A percentile compares a stretch with the other conserved stretches of the same genome.
Conservation (phyloP, 1,140 invertebrate genomes). For the Octopus sinensis region DNA sequence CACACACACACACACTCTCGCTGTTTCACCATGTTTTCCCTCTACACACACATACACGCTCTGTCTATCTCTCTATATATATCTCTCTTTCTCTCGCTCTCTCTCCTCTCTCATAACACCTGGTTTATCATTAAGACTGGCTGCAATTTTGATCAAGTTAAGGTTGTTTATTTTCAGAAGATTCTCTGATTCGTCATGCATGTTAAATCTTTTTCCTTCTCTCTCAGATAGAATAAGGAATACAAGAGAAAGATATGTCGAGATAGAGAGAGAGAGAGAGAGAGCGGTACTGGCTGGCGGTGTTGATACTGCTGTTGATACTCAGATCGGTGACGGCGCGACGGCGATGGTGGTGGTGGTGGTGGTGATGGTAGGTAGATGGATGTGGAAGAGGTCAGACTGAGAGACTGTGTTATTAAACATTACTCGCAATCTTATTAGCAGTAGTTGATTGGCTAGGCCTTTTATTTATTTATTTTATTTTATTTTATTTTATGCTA, state of each 20-base stretch:
- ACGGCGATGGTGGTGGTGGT: too few species aligned
- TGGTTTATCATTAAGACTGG: neutral
- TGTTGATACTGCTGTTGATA: too few species aligned
- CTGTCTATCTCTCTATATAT: neutral
- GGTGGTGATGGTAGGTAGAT: too few species aligned
- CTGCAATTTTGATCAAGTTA: conserved; percentile 2
- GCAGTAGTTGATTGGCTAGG: conserved; percentile 12
- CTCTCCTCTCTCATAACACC: neutral
- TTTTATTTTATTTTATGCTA: too few species aligned
- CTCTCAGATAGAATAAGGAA: neutral
- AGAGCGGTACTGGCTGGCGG: too few species aligned
- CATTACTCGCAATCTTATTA: conserved; percentile 15
- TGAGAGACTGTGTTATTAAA: conserved; percentile 2
- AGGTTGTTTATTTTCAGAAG: conserved; percentile 14
- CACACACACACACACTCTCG: too few species aligned
- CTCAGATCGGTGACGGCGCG: too few species aligned
- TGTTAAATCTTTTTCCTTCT: neutral
- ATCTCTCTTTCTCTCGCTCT: neutral
- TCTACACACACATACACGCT: neutral
- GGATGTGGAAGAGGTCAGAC: too few species aligned
- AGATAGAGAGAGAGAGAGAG: too few species aligned
- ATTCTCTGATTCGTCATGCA: conserved; percentile 12
- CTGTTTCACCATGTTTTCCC: neutral
- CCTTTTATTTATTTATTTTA: too few species aligned
- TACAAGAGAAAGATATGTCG: too few species aligned